Percentiles rank a stretch among this genome's conserved stretches.
Conservation (phyloP, 2,797 vertebrate species). For the Chelidonichthys spinosus region DNA sequence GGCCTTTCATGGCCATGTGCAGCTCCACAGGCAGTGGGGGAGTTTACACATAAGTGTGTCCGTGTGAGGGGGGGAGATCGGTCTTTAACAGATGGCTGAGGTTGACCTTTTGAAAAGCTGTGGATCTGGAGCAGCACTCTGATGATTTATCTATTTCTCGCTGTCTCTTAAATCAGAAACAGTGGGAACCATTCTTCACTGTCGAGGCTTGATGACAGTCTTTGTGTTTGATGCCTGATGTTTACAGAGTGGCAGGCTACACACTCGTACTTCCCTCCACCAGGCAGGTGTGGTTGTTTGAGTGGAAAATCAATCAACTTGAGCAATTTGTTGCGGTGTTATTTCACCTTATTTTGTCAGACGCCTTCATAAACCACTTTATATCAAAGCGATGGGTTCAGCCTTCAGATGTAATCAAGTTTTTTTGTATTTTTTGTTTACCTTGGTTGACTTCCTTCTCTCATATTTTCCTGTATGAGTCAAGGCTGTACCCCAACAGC, state of each 20-base stretch:
- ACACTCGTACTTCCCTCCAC: conserved; percentile 18
- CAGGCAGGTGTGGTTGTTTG: conserved; percentile 47
- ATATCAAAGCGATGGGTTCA: conserved; percentile 20
- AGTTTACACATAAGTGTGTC: conserved; percentile 12
- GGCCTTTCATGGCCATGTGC: conserved; percentile 43
- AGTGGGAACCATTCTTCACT: conserved; percentile 42
- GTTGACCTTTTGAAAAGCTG: conserved; percentile 36
- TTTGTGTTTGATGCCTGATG: conserved; percentile 50
- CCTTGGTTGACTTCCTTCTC: neutral
- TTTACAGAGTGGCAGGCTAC: conserved; percentile 36
- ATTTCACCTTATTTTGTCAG: conserved; percentile 30
- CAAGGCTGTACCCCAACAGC: neutral
- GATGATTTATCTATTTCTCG: conserved; percentile 55
- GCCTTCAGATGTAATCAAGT: neutral
- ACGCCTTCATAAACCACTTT: conserved; percentile 12
- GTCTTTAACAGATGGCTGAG: conserved; percentile 46
- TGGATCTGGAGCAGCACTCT: conserved; percentile 37
- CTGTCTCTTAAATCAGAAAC: conserved; percentile 46
- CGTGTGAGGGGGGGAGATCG: neutral
- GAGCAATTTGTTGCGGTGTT: conserved; percentile 33
- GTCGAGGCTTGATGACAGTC: conserved; percentile 35
- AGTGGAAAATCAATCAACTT: conserved; percentile 50
- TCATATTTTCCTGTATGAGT: conserved; percentile 9
- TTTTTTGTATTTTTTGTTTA: neutral
- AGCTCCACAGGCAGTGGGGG: conserved; percentile 20